Base-by-base conservation (phyloP, 2,113 vertebrate species). In the Lota lota region DNA sequence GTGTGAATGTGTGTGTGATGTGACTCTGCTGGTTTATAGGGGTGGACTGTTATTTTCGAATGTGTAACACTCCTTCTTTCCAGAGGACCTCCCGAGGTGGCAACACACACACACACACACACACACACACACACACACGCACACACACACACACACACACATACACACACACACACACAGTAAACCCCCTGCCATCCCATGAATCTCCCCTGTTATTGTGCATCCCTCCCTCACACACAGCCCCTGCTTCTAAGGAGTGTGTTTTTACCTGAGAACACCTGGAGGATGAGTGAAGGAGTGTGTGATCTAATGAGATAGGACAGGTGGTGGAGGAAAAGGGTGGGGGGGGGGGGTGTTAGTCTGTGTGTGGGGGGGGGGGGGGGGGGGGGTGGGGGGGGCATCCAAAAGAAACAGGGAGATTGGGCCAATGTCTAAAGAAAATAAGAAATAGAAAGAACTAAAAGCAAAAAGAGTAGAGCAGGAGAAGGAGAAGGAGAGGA, bases 41-140 rank as follows among this genome's bases (percentile, higher is more conserved):
- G 83, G 77, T 88, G 79, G 80, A 85, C 79, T 79, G 72, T 87
- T 80, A 79, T 83, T 84, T 84, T 70, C 79, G 74, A 74, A 85
- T 83, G 79, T 84, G 85, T 77, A 78, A 76, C 83, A 87, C 87
- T 87, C 87, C 79, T 85, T 69, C 74, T 67, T 61, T 59, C 21
- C 64, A 74, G 79, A 80, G 69, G 73, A 68, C 80, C 82, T 81
- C 67, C 61, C 79, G 40, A 47, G 66, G 68, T 74, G 68, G 18
- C 6, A 47, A 19, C 75, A 77, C 67, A 77, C 58, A 18, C 8
- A 68, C 63, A 65, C 63, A 47, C 40, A 64, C 64, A 57, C 12
- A 68, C 57, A 65, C 71, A 72, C 68, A 70, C 62, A 72, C 70
- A 69, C 68, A 66, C 64, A 69, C 58, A 63, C 63, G 56, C 60